Evolutionary conservation across 2,888 invertebrate genomes (phyloP), one percentile per base, ranked within the genome.

Genomic region (Caenorhabditis angaria): DNA sequence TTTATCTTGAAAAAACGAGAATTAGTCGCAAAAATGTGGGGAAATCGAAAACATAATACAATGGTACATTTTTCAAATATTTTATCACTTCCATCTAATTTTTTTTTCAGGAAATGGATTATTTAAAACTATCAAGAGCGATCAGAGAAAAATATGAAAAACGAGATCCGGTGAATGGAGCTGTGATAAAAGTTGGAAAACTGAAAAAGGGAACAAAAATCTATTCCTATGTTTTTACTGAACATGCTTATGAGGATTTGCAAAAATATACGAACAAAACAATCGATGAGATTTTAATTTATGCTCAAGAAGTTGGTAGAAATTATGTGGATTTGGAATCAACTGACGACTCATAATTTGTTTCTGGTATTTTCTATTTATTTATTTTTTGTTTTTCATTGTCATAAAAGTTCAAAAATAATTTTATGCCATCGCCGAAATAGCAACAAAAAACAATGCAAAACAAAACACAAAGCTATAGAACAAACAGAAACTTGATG

Each of bases 71-170:
- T 20, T 20, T 18, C 54, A 54, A 5, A 14, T 24, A n/a, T 20
- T 55, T 3, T 6, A 55, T 5, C 18, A 55, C 12, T 27, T 27
- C 8, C 20, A n/a, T n/a, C 51, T 51, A 50, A 35, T 1, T 8
- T 50, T 47, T 2, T 47, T 63, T 65, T 53, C 27, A 70, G 61
- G 62, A 74, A 10, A 74, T 74, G 74, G 61, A 64, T 27, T 69
- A 69, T 27, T 57, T 62, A 29, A 74, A 74, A 61, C 27, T 74
- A 2, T 65, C 74, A 3, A 35, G 74, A 58, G 74, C 74, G 0
- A 74, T 74, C 24, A 58, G 74, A 0, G 74, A 74, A 28, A 74
- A 74, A 27, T 74, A 74, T 41, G 64, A 66, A 0, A 69, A 69
- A 14, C 62, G 59, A n/a, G 28, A 59, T 8, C n/a, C n/a, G n/a